Base-by-base conservation (phyloP, 2,113 vertebrate genomes). In the Alaudala cheleensis region DNA sequence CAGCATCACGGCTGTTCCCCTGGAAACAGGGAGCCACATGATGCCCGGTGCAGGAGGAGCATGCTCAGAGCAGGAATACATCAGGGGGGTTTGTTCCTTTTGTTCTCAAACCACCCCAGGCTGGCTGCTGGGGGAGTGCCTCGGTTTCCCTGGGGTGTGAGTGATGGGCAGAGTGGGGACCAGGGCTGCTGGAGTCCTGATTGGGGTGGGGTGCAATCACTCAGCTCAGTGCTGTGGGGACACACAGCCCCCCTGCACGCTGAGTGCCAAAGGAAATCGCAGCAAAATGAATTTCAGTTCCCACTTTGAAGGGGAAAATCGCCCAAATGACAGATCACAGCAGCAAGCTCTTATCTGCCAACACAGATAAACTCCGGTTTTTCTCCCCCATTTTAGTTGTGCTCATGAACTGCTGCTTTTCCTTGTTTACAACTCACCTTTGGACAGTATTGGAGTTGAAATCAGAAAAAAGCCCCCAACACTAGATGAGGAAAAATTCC, bases 11-110 rank as follows among this genome's bases (percentile, higher is more conserved):
- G 95, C 13, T 37, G 93, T 98, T 93, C 5, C 98, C 97, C 93
- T 97, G 95, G 98, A 90, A 97, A 98, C 96, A 31, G 76, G 88
- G 88, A 93, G 34, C 86, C 96, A 77, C 90, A 64, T 83, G 97
- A 95, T 94, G 79, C 90, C 95, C 90, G 58, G 92, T 39, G 95
- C 83, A 77, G 88, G 14, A 33, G 94, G 97, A 97, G 96, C 96
- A 97, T 97, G 98, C 97, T 96, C 98, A 92, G 84, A 86, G 97
- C 98, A 97, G 95, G 84, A 96, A 98, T 97, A 98, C 98, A 97
- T 95, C 96, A 94, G 96, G 73, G 77, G 88, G 72, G 97, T 98
- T 98, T 90, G 92, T 95, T 92, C 64, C 95, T 93, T 98, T 98
- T 98, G 97, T 98, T 88, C 79, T n/a, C 79, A 78, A 96, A 95